Base-by-base conservation (phyloP, 2,888 invertebrate genomes). In the Ornithoptera priamus region DNA sequence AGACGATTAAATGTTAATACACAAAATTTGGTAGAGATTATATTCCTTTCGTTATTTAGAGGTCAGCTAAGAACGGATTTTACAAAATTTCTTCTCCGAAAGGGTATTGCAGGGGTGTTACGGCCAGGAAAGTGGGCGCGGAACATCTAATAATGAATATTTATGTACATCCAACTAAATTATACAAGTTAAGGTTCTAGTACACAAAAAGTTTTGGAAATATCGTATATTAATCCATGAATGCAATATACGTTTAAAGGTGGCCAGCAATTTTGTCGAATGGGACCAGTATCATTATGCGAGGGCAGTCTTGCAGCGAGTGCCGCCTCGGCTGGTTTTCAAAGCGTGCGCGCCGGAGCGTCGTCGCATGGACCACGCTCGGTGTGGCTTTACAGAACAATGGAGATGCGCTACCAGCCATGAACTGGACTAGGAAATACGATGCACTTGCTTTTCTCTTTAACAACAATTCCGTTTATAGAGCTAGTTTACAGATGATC, bases 341-440 rank as follows among this genome's bases (percentile, higher is more conserved):
- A 85, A 84, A 86, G 79, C 81, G 82, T 81, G 83, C 79, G 79
- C 84, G 79, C 75, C 76, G 75, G 81, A 69, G 73, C 73, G 70
- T 69, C 72, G 59, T 64, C 80, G 79, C 81, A 75, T 72, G 75
- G 78, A 80, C 79, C 76, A 74, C 78, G 80, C 78, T 78, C 76
- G 85, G 88, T 90, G 81, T 89, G 86, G 76, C 79, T 83, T 91
- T 88, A 83, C 87, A 78, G 76, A 83, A 90, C 89, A 90, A 91
- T 87, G 75, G 77, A 71, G 75, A 76, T 80, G 77, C 76, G 78
- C 80, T 80, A 74, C 76, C 72, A 74, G 74, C 70, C 77, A 78
- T 78, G 74, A 74, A 74, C 72, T 57, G 72, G 73, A 76, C 74
- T 72, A 72, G 74, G 75, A 75, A 76, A 73, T 73, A 70, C 72